A percentile compares a stretch with the other conserved stretches of the same genome.
Evolutionary conservation across 2,797 vertebrate genomes (phyloP).

Genomic region (Rhynchotus rufescens): DNA sequence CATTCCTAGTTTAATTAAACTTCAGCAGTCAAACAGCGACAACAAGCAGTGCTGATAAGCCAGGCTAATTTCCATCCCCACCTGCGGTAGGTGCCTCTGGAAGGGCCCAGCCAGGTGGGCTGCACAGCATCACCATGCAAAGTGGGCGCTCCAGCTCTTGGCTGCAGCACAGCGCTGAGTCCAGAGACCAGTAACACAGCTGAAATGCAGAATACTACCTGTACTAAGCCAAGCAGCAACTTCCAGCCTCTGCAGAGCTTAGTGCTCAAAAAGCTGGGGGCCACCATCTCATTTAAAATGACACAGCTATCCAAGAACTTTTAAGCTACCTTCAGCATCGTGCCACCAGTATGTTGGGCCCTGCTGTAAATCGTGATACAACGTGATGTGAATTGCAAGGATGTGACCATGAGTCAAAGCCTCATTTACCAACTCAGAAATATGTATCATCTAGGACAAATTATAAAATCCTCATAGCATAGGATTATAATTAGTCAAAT

Average conservation of each 20-base stretch:
- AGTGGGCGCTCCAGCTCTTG: neutral
- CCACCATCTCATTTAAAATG: neutral
- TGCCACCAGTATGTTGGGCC: neutral
- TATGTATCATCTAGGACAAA: neutral
- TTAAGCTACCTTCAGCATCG: neutral
- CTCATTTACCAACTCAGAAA: neutral
- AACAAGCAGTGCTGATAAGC: neutral
- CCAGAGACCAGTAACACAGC: neutral
- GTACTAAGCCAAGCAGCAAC: neutral
- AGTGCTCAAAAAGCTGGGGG: neutral
- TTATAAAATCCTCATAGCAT: neutral
- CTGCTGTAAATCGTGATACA: neutral
- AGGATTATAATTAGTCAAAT: neutral
- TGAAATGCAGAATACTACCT: too few relatives aligned
- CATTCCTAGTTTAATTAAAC: neutral
- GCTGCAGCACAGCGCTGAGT: neutral
- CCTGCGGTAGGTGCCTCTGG: neutral
- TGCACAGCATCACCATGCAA: fast-evolving
- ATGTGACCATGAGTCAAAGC: neutral
- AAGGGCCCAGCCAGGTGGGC: neutral
- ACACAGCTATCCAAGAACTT: neutral
- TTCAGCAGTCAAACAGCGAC: neutral
- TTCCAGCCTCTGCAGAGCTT: neutral
- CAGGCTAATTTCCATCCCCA: neutral
- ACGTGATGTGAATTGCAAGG: neutral